Conservation (phyloP, 2,797 vertebrate species). For the Crypturellus tataupa region DNA sequence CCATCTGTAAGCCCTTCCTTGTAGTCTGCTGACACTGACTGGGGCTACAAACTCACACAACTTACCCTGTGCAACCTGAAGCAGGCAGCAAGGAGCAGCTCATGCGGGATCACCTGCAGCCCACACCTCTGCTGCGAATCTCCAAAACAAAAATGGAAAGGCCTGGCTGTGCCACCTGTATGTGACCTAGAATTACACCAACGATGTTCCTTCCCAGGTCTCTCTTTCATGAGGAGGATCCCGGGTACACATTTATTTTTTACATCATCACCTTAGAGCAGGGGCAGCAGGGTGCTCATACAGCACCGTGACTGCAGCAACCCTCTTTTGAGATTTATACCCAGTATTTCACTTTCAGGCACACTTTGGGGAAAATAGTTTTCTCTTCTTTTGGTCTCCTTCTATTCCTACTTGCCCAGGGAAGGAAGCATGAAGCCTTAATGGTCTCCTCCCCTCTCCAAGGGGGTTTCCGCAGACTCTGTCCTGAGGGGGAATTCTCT, state of each 20-base stretch:
- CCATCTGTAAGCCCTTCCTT: not conserved
- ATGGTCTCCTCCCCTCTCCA: not conserved
- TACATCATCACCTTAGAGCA: not conserved
- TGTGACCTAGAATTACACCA: not conserved
- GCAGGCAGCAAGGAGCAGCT: not conserved
- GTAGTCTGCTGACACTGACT: not conserved
- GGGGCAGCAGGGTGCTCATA: not conserved
- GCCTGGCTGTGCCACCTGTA: not conserved
- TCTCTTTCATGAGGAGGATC: not conserved
- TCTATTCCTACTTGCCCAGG: not conserved
- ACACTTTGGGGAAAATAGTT: not conserved
- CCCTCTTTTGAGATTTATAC: not conserved
- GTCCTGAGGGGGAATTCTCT: not conserved
- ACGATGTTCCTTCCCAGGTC: not conserved
- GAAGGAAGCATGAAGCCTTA: not conserved
- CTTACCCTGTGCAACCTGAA: not conserved
- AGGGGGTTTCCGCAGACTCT: not conserved
- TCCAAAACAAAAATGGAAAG: not conserved
- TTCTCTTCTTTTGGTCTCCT: not conserved
- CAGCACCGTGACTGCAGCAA: not conserved
- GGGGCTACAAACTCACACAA: not conserved
- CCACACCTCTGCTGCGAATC: not conserved
- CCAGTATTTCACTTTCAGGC: not conserved
- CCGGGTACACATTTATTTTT: not conserved
- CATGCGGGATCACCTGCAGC: not conserved